Evolutionary conservation across 2,113 vertebrate genomes (phyloP).

Genomic region (Fregata magnificens): DNA sequence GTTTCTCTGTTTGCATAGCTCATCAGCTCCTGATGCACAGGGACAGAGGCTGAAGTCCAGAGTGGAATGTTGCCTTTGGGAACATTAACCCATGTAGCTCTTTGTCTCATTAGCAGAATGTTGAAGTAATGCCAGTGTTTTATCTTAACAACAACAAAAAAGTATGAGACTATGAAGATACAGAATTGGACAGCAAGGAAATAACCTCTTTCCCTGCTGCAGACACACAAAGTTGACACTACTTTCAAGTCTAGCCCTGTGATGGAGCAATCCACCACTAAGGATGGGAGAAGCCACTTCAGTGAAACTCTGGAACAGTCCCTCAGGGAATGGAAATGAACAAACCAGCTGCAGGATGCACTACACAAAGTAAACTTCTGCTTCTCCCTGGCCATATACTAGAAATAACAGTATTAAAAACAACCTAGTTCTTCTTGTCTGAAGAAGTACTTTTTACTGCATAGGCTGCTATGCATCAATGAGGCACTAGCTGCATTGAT

Average conservation of each 20-base stretch:
- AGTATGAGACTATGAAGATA: background rate
- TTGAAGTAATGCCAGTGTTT: background rate
- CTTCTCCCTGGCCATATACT: background rate
- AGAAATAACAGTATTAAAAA: background rate
- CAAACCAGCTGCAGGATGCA: background rate
- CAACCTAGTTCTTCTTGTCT: background rate
- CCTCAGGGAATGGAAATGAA: background rate
- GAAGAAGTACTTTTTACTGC: background rate
- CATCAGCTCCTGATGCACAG: background rate
- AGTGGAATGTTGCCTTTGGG: background rate
- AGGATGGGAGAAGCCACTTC: background rate
- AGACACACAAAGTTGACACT: background rate
- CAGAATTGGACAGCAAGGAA: background rate
- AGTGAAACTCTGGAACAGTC: background rate
- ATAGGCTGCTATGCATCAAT: background rate
- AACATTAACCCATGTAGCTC: background rate
- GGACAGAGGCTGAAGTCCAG: background rate
- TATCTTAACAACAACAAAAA: background rate
- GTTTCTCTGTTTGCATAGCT: background rate
- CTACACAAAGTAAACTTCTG: background rate
- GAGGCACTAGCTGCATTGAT: background rate
- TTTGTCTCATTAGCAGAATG: background rate
- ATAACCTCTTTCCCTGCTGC: background rate
- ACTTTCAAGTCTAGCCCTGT: background rate
- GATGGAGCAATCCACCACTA: background rate